Evolutionary conservation across 2,888 invertebrate genomes (phyloP), one percentile per base, ranked within the genome.

Genomic region (Scelioninae gen. 1): DNA sequence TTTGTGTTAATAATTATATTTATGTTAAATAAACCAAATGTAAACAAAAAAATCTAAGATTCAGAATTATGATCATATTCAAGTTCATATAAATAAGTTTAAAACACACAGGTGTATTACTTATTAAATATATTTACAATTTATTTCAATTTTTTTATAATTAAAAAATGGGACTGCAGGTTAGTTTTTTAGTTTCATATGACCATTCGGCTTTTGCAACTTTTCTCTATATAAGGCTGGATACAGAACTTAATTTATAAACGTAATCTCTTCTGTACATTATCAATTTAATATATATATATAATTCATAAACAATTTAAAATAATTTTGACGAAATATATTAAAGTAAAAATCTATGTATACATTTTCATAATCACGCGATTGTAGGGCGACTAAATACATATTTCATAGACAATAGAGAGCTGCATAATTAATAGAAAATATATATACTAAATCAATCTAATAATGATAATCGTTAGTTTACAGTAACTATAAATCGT

Each of bases 251-350:
- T 75, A 74, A 65, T 8, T 45, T 13, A 45, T 65, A 75, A 75
- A 76, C 65, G 65, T 74, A 76, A 76, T 76, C 66, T 66, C 66
- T 76, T 76, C 60, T 76, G 66, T 76, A 60, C 60, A 68, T 68
- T 43, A 60, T 53, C 9, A 68, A 56, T 32, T 43, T 13, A 45
- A 74, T 76, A 66, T 55, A 74, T 69, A 49, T 65, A 55, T 23
- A 23, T 55, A 10, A 51, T 51, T 51, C 62, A 58, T 66, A 56
- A 66, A 58, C 9, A 32, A 58, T 23, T 23, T 47, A 75, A 53
- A 66, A 58, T 66, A 65, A 75, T 55, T 72, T 60, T 58, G 69
- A 53, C 53, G 51, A 62, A 62, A 72, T 72, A 72, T 72, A 72
- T 62, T 72, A 72, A 72, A 51, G 43, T 72, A 72, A 72, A 69